Percentiles rank a stretch among this genome's conserved stretches.
Conservation (phyloP, 2,113 vertebrate species). For the Vimba vimba region DNA sequence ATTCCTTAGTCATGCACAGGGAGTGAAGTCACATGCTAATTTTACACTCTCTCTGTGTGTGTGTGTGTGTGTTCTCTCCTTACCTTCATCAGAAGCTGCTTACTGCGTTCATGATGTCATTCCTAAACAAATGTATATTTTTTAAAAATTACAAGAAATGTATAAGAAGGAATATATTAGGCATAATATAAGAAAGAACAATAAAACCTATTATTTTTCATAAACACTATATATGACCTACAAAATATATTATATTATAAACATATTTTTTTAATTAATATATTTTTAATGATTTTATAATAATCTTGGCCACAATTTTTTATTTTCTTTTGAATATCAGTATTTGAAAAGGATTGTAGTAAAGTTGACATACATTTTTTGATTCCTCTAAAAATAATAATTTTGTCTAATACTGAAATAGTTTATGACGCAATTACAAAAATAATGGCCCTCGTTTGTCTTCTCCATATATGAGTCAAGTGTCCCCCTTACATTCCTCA, state of each 20-base stretch:
- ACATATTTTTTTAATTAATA: neutral
- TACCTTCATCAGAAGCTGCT: neutral
- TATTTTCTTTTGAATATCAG: neutral
- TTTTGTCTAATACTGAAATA: neutral
- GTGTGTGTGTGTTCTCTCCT: neutral
- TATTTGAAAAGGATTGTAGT: neutral
- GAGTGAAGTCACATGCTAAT: constrained; percentile 61
- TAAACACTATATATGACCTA: neutral
- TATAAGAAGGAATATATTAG: neutral
- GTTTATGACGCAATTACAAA: neutral
- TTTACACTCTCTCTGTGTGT: constrained; percentile 23
- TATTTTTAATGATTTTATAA: neutral
- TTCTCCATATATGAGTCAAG: constrained; percentile 17
- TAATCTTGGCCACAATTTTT: neutral
- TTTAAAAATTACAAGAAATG: too few relatives aligned
- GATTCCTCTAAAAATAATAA: neutral
- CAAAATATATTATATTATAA: too few relatives aligned
- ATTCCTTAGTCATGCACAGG: neutral
- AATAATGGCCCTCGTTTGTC: neutral
- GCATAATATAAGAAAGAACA: neutral
- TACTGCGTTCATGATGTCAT: constrained; percentile 24
- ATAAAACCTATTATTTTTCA: neutral
- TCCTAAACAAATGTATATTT: constrained; percentile 8
- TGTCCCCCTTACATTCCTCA: constrained; percentile 7
- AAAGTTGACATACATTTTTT: neutral